Base-by-base conservation (phyloP, 1,140 invertebrate genomes). In the Papilio dardanus region DNA sequence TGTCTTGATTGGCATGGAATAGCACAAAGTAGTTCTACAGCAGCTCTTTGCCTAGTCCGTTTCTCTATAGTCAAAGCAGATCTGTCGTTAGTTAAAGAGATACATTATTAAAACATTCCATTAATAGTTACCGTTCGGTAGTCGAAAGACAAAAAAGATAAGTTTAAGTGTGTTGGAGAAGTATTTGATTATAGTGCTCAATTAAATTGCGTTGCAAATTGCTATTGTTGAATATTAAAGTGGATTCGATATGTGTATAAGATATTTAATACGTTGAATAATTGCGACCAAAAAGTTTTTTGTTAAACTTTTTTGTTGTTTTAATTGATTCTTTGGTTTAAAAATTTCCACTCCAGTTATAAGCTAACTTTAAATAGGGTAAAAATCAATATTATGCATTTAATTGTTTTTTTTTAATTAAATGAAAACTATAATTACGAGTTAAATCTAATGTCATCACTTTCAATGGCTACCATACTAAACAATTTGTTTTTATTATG, bases 81-180 rank as follows among this genome's bases (percentile, higher is more conserved):
- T 76, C 76, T 73, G 82, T 88, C 87, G 88, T 90, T 92, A 91
- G 83, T 75, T 81, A 83, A 86, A 84, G 78, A 81, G 82, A 84
- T 79, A 75, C 74, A 79, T 75, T 76, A 83, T 80, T 80, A 76
- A 76, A 82, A 76, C 77, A 74, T 69, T 79, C 83, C 84, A 88
- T 90, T 88, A 88, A 88, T 77, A 77, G 71, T 74, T 62, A 73
- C 46, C 42, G 58, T 73, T 73, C 16, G 42, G 10, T 46, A 76
- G 66, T 76, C 33, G 16, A 40, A 42, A 69, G 30, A 71, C 12
- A 71, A 71, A 50, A 19, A 54, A 28, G 1, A 71, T 31, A 31
- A 71, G 24, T 50, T 71, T 31, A 14, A 50, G 14, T 33, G 31
- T 14, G 24, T 12, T 62, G 30, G 54, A 28, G 54, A 24, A 62